phyloP scores from a whole-genome alignment of 2,888 invertebrate species.

The Amorpha juglandis region DNA sequence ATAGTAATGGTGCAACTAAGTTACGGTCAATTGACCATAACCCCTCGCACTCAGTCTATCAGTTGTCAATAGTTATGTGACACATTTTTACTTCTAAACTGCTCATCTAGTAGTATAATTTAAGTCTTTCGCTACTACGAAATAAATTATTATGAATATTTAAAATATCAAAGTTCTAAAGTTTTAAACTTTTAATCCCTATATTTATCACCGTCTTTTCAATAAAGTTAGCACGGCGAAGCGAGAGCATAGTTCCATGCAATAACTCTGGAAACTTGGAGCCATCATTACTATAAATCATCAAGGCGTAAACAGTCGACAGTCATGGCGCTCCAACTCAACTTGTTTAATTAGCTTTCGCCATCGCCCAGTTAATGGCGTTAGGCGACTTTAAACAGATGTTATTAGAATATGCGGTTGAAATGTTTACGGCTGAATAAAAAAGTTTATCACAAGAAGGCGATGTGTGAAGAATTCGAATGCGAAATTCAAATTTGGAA shows the following conservation, averaged over 20 bases:
- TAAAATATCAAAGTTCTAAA: neutral
- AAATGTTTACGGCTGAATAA: neutral
- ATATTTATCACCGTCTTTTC: neutral
- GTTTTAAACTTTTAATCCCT: neutral
- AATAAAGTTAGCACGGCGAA: neutral
- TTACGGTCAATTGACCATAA: too few relatives aligned
- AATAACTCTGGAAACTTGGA: constrained; percentile 6
- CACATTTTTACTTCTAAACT: too few relatives aligned
- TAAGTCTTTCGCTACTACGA: too few relatives aligned
- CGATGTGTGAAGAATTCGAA: neutral
- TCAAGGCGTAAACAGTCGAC: constrained; percentile 13
- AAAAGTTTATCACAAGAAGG: neutral
- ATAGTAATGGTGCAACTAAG: too few relatives aligned
- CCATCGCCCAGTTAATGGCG: constrained; percentile 10
- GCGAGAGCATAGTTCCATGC: constrained; percentile 8
- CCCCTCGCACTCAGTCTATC: too few relatives aligned
- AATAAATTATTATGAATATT: neutral
- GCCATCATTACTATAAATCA: constrained; percentile 22
- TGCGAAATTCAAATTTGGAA: neutral
- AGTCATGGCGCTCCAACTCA: constrained; percentile 1
- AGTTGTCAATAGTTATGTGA: too few relatives aligned
- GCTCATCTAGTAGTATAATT: too few relatives aligned
- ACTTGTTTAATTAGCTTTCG: constrained; percentile 24
- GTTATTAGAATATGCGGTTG: neutral
- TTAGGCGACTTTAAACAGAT: constrained; percentile 10